Percentiles rank a stretch among this genome's conserved stretches.
Conservation (phyloP, 1,140 invertebrate species). For the Euschistus heros region DNA sequence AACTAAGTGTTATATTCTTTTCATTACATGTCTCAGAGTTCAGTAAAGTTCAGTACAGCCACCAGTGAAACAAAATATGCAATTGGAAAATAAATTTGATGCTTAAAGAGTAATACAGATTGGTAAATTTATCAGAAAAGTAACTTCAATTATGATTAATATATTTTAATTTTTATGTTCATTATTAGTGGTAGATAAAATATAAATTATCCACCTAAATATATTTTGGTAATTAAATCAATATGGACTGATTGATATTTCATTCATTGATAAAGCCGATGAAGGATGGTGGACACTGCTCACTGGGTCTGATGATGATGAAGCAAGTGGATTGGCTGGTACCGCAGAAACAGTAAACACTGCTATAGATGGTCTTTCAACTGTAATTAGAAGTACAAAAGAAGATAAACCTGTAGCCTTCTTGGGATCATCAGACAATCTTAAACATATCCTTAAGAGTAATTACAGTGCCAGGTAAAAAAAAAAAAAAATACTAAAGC, state of each 20-base stretch:
- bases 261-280: constrained; percentile 39
- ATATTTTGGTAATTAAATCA: neutral
- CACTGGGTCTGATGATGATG: constrained; percentile 41
- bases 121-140: too few species aligned
- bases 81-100: too few species aligned
- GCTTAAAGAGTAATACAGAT: too few species aligned
- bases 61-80: too few species aligned
- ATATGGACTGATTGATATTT: neutral
- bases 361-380: constrained; percentile 50
- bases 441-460: constrained; percentile 55
- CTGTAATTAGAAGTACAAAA: constrained; percentile 46
- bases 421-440: constrained; percentile 50
- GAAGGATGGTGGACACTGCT: constrained; percentile 61
- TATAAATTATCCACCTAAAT: neutral
- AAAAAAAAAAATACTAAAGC: neutral
- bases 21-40: too few species aligned
- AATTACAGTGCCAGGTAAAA: constrained; percentile 47
- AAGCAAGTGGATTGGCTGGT: constrained; percentile 46
- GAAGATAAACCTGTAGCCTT: constrained; percentile 51
- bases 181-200: neutral
- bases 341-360: constrained; percentile 52
- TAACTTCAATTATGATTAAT: neutral
- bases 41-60: too few species aligned
- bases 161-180: neutral
- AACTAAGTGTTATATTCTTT: too few species aligned